Evolutionary conservation across 2,113 vertebrate genomes (phyloP), one percentile per base, ranked within the genome.

Genomic region (Gnathonemus echidnorhynchus): DNA sequence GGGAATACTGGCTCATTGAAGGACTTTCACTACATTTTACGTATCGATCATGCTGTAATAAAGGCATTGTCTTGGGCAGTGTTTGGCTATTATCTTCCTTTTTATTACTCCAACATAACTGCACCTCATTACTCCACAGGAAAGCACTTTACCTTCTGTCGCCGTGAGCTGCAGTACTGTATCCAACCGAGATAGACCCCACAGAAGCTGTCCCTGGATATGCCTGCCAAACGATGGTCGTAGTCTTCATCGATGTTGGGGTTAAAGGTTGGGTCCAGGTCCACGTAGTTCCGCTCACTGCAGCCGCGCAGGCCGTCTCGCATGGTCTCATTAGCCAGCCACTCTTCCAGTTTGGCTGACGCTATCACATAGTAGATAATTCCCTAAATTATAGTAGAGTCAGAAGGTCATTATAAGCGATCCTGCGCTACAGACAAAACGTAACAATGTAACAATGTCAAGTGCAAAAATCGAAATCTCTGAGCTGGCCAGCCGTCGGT

Each of bases 221-320:
- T 97, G 90, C 98, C 98, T 17, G 98, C 98, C 31, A 99, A 95
- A 1, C 98, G 97, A 35, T 99, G 98, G 94, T 99, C 98, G 88
- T 99, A 99, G 95, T 99, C 98, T 93, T 99, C 98, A 74, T 99
- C 98, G 50, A 99, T 99, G 95, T 99, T 99, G 88, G 98, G 98
- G 92, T 99, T 99, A 94, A 99, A 99, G 1, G 98, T 99, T 13
- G 98, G 98, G 93, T 99, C 98, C 87, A 99, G 96, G 92, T 99
- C 98, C 35, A 99, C 98, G 0, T 99, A 99, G 93, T 98, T 98
- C 90, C 97, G 96, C 93, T 99, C 98, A 0, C 96, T 94, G 90
- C 98, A 99, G 2, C 95, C 94, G 62, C 96, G 95, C 27, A 99
- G 94, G 27, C 98, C 98, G 83, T 99, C 98, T 92, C 96, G 97